Evolutionary conservation across 1,140 invertebrate species (phyloP).

Genomic region (Acromyrmex charruanus): DNA sequence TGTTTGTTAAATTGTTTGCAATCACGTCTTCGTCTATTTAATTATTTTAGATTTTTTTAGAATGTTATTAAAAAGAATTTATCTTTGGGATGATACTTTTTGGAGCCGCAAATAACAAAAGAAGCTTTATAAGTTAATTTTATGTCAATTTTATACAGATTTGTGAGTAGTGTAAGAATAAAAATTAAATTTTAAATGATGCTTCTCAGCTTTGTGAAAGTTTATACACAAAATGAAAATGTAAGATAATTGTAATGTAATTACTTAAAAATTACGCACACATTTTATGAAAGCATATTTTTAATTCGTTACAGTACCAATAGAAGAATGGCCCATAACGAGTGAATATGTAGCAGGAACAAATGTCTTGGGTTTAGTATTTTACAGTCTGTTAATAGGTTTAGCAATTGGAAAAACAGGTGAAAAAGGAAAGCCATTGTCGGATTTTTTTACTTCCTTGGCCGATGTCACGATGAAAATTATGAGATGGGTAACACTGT

Average conservation of each 20-base stretch:
- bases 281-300: not conserved
- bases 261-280: not conserved
- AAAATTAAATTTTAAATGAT: slow-evolving; percentile 1
- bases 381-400: slow-evolving; percentile 87
- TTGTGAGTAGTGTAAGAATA: not conserved
- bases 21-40: not conserved
- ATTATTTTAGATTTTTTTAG: not conserved
- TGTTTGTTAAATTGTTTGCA: not conserved
- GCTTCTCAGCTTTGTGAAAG: slow-evolving; percentile 6
- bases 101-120: not conserved
- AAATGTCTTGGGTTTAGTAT: slow-evolving; percentile 88
- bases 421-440: slow-evolving; percentile 85
- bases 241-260: not conserved
- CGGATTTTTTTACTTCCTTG: slow-evolving; percentile 86
- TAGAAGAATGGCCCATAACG: slow-evolving; percentile 84
- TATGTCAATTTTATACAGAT: not conserved
- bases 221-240: not conserved
- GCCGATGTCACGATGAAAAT: slow-evolving; percentile 88
- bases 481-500: slow-evolving; percentile 87
- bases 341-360: slow-evolving; percentile 83
- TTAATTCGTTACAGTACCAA: slow-evolving; percentile 69
- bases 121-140: not conserved
- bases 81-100: not conserved
- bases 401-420: slow-evolving; percentile 86
- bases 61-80: not conserved